Evolutionary conservation across 2,888 invertebrate species (phyloP), one percentile per base, ranked within the genome.

Genomic region (Rhorus exstirpatorius): DNA sequence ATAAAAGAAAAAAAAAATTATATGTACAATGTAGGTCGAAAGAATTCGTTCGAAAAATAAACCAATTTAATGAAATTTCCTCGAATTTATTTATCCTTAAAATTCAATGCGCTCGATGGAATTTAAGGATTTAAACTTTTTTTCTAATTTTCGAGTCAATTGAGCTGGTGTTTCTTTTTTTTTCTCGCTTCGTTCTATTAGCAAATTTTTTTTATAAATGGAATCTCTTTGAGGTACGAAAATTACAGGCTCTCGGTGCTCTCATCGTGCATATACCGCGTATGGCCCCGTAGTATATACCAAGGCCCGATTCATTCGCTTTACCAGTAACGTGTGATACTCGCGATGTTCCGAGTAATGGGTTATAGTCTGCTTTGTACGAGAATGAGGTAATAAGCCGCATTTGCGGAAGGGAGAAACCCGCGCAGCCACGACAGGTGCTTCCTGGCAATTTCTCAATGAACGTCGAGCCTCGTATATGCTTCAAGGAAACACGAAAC

Each of bases 361-460:
- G 67, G 63, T 60, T 53, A 17, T n/a, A n/a, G n/a, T n/a, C n/a
- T n/a, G n/a, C n/a, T n/a, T n/a, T n/a, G n/a, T n/a, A n/a, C n/a
- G n/a, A n/a, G n/a, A n/a, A n/a, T n/a, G n/a, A n/a, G n/a, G n/a
- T n/a, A n/a, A n/a, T n/a, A n/a, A n/a, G n/a, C n/a, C n/a, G n/a
- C n/a, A n/a, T 76, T 65, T 75, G 68, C 44, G 51, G 77, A 31
- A 68, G 49, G 51, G 58, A 44, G 51, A 58, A 51, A n/a, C 24
- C 49, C 24, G 46, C 75, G 58, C 70, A 46, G 60, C 19, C 67
- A 44, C 80, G 86, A 85, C 86, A 86, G 86, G 86, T 86, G 85
- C 63, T 86, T 86, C 86, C 86, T 83, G 86, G 81, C 74, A 76
- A 81, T 85, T 85, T 84, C 83, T 85, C 86, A 84, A 86, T 84